These are phyloP conservation scores for Leucozona laternaria DNA, from an alignment of 2,888 invertebrate species.

Conservation along the genomic window DNA sequence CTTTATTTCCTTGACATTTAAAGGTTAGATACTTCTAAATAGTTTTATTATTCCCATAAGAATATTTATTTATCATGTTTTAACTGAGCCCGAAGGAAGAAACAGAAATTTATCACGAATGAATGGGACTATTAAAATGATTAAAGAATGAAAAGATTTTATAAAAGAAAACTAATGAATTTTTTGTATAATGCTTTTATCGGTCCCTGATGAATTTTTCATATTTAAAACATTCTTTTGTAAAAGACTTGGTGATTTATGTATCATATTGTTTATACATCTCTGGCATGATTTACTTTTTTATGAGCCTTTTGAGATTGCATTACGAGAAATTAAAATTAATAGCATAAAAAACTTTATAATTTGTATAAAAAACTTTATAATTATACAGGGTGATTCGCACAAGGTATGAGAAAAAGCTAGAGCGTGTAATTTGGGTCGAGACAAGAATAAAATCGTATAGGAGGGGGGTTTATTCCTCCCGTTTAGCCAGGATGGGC, in stretches of 20 bases:
- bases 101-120: background rate
- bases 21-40: background rate
- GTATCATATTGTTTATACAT: background rate
- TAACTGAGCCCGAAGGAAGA: background rate
- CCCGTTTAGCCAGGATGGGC: no score
- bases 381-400: no score
- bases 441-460: no score
- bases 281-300: background rate
- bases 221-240: background rate
- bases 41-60: slow-evolving; percentile 1
- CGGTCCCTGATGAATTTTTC: background rate
- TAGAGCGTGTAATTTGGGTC: no score
- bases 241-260: background rate
- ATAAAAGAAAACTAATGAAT: background rate
- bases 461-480: no score
- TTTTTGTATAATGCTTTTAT: background rate
- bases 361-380: no score
- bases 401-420: no score
- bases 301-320: background rate
- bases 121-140: background rate
- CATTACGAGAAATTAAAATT: background rate
- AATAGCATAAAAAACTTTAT: no score
- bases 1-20: background rate
- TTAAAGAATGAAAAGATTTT: background rate
- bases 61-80: background rate